Evolutionary conservation across 2,888 invertebrate genomes (phyloP), one percentile per base, ranked within the genome.

Genomic region (Phytoseiulus persimilis): DNA sequence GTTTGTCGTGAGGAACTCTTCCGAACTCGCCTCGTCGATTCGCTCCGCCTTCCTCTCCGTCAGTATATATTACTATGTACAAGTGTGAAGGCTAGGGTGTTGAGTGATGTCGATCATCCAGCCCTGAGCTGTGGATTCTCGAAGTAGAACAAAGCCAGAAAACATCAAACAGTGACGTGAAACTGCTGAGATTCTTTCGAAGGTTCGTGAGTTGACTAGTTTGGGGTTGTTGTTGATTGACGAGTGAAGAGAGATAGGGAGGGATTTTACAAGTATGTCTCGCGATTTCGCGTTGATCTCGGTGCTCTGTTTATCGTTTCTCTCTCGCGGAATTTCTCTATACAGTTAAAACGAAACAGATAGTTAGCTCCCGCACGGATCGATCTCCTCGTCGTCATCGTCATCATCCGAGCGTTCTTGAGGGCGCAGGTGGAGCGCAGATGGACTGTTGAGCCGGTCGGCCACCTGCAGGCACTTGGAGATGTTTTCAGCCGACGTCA

Each of bases 391-490:
- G 87, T 87, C 87, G 33, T 87, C 87, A 33, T 87, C 87, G 32
- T 87, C 87, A 45, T 87, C 87, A 23, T 87, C 87, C 39, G 87
- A 87, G 39, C 33, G 87, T 28, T 39, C 39, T 28, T 87, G 87
- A 45, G 87, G 28, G 45, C 87, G 87, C 87, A 87, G 33, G 6
- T 87, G 87, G 23, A 87, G 87, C 33, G 87, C 31, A 33, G 87
- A 87, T 32, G 87, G 87, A 33, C 32, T 87, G 31, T 28, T 33
- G 32, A 33, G 87, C 28, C 45, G 87, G 23, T 87, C 87, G n/a
- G 87, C 28, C 87, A 87, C 87, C 87, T 87, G 87, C 87, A 87
- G 87, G 87, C 87, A 87, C 87, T 87, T 87, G 32, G 87, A 87
- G 87, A 87, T 87, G 87, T 87, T 87, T 45, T 87, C 87, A 33